These are phyloP conservation scores for Myotis vivesi DNA, from an alignment of 2,797 vertebrate genomes.

Conservation along the genomic window DNA sequence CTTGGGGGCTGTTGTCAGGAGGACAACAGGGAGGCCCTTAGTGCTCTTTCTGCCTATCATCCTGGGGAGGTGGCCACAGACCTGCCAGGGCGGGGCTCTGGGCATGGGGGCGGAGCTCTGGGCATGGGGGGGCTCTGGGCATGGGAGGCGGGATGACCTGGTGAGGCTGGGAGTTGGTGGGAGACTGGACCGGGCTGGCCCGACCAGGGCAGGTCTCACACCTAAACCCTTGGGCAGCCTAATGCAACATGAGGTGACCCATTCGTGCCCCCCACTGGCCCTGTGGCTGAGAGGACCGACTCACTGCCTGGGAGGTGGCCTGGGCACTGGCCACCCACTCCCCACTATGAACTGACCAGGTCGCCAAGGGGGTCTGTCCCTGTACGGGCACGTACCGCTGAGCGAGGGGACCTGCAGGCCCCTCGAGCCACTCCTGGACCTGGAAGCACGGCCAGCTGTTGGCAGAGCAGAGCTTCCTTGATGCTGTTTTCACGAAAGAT, in stretches of 20 bases:
- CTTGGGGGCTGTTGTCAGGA: accelerated
- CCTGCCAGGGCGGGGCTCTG: not conserved
- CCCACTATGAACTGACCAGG: too few species aligned
- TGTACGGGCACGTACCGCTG: not conserved
- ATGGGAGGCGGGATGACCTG: accelerated
- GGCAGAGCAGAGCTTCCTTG: not conserved
- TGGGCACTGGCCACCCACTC: not conserved
- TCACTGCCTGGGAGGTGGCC: not conserved
- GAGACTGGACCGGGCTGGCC: not conserved
- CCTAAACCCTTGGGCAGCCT: not conserved
- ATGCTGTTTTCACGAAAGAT: not conserved
- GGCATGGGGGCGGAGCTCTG: not conserved
- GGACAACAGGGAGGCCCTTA: not conserved
- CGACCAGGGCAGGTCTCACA: not conserved
- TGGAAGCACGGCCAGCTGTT: not conserved
- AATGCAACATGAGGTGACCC: not conserved
- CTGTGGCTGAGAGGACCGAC: not conserved
- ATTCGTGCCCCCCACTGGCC: accelerated
- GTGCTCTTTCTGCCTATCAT: not conserved
- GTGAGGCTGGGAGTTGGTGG: not conserved
- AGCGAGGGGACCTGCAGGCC: not conserved
- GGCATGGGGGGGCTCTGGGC: not conserved
- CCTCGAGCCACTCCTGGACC: not conserved
- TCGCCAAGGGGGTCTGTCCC: accelerated
- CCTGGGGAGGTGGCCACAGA: not conserved